phyloP scores from a whole-genome alignment of 1,140 invertebrate species.

The Drosophila biarmipes region DNA sequence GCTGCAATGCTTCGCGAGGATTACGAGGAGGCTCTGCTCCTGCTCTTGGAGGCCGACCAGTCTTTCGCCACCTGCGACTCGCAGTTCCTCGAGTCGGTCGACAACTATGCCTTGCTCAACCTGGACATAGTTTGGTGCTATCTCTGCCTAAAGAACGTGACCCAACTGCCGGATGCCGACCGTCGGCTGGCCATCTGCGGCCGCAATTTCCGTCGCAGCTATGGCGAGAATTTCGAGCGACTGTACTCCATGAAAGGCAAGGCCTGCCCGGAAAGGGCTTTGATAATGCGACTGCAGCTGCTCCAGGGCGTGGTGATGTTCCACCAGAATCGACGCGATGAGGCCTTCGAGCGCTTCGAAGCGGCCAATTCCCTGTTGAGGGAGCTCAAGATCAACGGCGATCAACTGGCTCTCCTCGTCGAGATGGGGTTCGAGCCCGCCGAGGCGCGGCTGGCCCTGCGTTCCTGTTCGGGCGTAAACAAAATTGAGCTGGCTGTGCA shows the following conservation, averaged over 20 bases:
- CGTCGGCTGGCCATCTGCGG: conserved; percentile 88
- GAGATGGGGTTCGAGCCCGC: conserved; percentile 87
- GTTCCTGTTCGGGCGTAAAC: conserved; percentile 87
- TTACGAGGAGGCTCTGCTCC: conserved; percentile 88
- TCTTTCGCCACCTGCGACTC: conserved; percentile 90
- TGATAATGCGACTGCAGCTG: conserved; percentile 91
- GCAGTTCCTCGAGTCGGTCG: conserved; percentile 88
- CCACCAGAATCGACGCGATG: conserved; percentile 88
- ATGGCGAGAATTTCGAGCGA: conserved; percentile 89
- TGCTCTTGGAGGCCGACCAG: conserved; percentile 91
- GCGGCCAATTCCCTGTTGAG: conserved; percentile 87
- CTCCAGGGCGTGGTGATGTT: conserved; percentile 91
- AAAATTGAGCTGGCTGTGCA: conserved; percentile 87
- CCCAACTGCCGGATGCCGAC: conserved; percentile 90
- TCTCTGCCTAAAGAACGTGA: conserved; percentile 88
- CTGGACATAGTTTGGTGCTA: conserved; percentile 95
- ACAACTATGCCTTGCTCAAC: conserved; percentile 92
- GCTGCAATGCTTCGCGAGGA: conserved; percentile 88
- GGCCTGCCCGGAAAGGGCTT: conserved; percentile 88
- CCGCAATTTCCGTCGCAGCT: conserved; percentile 88
- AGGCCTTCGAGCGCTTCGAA: conserved; percentile 86
- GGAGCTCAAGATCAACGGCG: conserved; percentile 87
- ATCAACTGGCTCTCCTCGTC: conserved; percentile 85
- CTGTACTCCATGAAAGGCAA: conserved; percentile 89
- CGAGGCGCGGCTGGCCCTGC: conserved; percentile 88